These are phyloP conservation scores for Meloe dianella DNA, from an alignment of 2,888 invertebrate species.

Conservation along the genomic window DNA sequence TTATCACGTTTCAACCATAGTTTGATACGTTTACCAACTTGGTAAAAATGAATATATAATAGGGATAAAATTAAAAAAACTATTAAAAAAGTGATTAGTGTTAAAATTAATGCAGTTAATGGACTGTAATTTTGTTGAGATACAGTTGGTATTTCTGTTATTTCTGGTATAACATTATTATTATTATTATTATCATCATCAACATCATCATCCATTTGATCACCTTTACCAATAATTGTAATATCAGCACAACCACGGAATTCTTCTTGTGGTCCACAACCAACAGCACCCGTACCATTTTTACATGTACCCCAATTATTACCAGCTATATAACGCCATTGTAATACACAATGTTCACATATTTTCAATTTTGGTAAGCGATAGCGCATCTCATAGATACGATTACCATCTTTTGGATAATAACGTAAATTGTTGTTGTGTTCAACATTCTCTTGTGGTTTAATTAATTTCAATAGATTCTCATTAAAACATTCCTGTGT, in stretches of 20 bases:
- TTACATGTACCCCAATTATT: conserved; percentile 83
- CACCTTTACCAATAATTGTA: conserved; percentile 66
- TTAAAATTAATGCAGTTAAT: conserved; percentile 66
- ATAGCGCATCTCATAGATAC: conserved; percentile 74
- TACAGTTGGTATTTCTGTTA: conserved; percentile 37
- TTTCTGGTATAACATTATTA: conserved; percentile 42
- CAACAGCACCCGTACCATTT: conserved; percentile 78
- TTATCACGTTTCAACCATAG: conserved; percentile 63
- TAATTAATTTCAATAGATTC: conserved; percentile 66
- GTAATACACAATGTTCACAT: conserved; percentile 83
- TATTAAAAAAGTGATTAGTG: conserved; percentile 70
- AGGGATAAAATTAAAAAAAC: conserved; percentile 70
- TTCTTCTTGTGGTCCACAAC: conserved; percentile 89
- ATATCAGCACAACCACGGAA: conserved; percentile 87
- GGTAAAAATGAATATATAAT: conserved; percentile 78
- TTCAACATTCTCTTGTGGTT: conserved; percentile 57
- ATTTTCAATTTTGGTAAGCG: conserved; percentile 64
- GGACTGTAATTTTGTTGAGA: conserved; percentile 57
- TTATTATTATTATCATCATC: conserved; percentile 43
- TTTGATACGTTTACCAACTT: conserved; percentile 72
- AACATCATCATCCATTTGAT: conserved; percentile 55
- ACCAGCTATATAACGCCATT: conserved; percentile 84
- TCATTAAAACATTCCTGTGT: conserved; percentile 80
- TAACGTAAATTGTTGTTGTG: conserved; percentile 67
- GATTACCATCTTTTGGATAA: conserved; percentile 79